Conservation (phyloP, 2,888 invertebrate species). For the Alsophila aescularia region DNA sequence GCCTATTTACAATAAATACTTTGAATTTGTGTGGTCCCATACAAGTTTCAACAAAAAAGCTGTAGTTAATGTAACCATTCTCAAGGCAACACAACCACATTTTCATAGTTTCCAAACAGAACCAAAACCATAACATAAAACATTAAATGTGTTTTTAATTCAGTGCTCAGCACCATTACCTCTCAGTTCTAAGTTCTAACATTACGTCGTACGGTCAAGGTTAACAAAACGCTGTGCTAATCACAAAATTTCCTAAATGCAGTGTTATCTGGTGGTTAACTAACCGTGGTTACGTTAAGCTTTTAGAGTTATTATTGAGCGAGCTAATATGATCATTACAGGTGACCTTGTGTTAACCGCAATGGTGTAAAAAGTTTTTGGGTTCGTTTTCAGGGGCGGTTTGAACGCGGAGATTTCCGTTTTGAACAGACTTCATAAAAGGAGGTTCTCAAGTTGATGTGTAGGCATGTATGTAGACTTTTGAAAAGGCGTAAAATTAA, state of each 20-base stretch:
- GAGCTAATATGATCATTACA: constrained; percentile 28
- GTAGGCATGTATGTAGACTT: too few species aligned
- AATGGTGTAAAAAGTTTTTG: constrained; percentile 1
- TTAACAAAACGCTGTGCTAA: constrained; percentile 10
- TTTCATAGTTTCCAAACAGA: constrained; percentile 5
- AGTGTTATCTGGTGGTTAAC: constrained; percentile 9
- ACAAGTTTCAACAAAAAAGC: too few species aligned
- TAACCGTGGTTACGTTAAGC: not conserved
- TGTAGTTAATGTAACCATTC: too few species aligned
- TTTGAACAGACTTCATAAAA: not conserved
- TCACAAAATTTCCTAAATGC: constrained; percentile 19
- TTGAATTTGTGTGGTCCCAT: too few species aligned
- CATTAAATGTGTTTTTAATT: constrained; percentile 26
- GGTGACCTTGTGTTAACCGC: constrained; percentile 28
- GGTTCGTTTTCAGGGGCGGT: constrained; percentile 1
- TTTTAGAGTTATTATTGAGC: constrained; percentile 12
- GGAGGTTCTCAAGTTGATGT: too few species aligned
- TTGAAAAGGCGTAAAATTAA: too few species aligned
- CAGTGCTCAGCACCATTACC: constrained; percentile 7
- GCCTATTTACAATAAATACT: too few species aligned
- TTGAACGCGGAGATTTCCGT: not conserved
- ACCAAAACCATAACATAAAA: constrained; percentile 4
- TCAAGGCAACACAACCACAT: too few species aligned
- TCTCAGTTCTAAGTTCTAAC: too few species aligned
- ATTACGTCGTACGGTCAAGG: constrained; percentile 11